Evolutionary conservation across 2,113 vertebrate genomes (phyloP).

Genomic region (Scartelaos histophorus): DNA sequence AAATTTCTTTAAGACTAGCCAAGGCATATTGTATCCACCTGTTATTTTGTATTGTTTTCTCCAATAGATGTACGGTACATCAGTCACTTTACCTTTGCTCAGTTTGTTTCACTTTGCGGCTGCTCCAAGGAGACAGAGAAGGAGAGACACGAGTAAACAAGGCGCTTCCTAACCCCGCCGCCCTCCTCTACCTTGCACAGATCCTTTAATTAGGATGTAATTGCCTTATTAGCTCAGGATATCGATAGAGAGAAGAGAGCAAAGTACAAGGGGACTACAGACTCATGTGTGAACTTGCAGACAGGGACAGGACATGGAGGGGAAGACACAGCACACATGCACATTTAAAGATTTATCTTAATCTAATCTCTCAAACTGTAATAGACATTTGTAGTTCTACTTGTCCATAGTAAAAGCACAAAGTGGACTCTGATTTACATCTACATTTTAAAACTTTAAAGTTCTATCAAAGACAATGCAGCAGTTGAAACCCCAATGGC

Average conservation of each 20-base stretch:
- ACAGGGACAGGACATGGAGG: constrained; percentile 34
- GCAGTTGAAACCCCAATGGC: no score
- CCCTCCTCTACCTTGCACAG: constrained; percentile 59
- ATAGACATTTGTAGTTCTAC: no score
- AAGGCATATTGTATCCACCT: no score
- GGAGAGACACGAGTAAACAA: constrained; percentile 45
- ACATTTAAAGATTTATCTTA: no score
- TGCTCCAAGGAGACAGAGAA: constrained; percentile 25
- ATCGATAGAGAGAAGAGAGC: constrained; percentile 53
- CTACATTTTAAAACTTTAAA: no score
- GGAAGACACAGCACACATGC: neutral
- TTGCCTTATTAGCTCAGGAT: constrained; percentile 73
- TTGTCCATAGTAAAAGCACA: no score
- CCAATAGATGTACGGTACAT: no score
- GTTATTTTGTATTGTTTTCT: no score
- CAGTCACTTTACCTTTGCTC: constrained; percentile 15
- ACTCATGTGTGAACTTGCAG: neutral
- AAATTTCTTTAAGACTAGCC: no score
- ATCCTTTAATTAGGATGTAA: constrained; percentile 75
- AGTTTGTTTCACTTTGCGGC: constrained; percentile 26
- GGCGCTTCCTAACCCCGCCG: constrained; percentile 40
- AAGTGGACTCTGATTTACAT: no score
- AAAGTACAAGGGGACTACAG: constrained; percentile 26
- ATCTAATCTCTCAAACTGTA: no score
- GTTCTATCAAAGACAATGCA: no score